These are phyloP conservation scores for Cephus spinipes DNA, from an alignment of 2,888 invertebrate genomes.

Conservation along the genomic window DNA sequence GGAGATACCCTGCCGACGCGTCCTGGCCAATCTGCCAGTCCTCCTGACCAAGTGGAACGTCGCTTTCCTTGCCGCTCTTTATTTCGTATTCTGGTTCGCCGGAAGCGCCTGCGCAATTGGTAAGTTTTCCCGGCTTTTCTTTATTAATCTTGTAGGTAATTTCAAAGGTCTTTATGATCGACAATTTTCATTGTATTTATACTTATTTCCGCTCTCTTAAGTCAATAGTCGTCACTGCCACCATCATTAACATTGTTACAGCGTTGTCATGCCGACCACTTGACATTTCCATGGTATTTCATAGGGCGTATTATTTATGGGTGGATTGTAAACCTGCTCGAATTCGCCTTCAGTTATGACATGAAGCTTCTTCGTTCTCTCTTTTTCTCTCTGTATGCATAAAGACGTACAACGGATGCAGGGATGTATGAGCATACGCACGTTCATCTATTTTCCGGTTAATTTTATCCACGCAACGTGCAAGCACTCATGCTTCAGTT, in stretches of 20 bases:
- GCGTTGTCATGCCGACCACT: neutral
- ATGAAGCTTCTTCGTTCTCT: no score
- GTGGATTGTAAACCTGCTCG: neutral
- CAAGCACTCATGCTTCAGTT: neutral
- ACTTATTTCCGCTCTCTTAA: neutral
- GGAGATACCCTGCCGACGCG: constrained; percentile 34
- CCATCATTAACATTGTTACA: neutral
- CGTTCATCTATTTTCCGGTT: neutral
- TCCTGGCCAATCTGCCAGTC: constrained; percentile 27
- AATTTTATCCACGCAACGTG: neutral
- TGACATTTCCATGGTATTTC: neutral
- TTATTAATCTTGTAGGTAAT: neutral
- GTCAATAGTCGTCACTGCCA: neutral
- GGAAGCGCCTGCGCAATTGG: constrained; percentile 48
- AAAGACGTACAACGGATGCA: neutral
- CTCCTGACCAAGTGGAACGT: constrained; percentile 32
- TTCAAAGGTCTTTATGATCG: neutral
- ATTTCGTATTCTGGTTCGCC: constrained; percentile 37
- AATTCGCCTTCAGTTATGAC: neutral
- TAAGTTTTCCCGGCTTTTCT: constrained; percentile 32
- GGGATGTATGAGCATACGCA: neutral
- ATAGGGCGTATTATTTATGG: neutral
- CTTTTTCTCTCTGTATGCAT: neutral
- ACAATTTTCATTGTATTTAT: neutral
- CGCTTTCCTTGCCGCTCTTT: constrained; percentile 41